Evolutionary conservation across 2,888 invertebrate genomes (phyloP).

Genomic region (Catotricha subobsoleta): DNA sequence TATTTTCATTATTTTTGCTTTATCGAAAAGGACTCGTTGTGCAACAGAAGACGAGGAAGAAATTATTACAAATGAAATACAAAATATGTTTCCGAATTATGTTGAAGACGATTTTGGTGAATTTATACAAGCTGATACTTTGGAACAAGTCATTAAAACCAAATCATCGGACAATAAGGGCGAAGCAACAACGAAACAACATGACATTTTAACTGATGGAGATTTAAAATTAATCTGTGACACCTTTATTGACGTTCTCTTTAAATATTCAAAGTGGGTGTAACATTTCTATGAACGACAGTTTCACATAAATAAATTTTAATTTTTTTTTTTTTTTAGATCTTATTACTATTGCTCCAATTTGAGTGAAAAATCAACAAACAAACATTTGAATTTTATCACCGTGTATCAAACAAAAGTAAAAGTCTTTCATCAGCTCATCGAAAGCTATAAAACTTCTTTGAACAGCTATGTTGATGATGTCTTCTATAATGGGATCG

Average conservation of each 20-base stretch:
- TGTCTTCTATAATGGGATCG: conserved; percentile 19
- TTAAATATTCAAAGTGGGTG: conserved; percentile 16
- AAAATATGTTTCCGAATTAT: conserved; percentile 49
- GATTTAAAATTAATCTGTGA: conserved; percentile 18
- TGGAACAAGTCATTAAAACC: conserved; percentile 30
- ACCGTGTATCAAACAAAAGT: conserved; percentile 20
- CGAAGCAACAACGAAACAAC: conserved; percentile 12
- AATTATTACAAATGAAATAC: conserved; percentile 42
- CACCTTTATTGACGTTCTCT: conserved; percentile 22
- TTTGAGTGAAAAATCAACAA: neutral
- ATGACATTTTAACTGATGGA: conserved; percentile 7
- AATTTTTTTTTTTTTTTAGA: conserved; percentile 9
- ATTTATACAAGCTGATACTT: conserved; percentile 32
- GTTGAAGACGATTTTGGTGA: conserved; percentile 52
- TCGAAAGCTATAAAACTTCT: conserved; percentile 19
- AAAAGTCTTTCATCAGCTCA: conserved; percentile 21
- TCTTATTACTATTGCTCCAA: conserved; percentile 18
- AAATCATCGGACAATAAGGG: conserved; percentile 7
- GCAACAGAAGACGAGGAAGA: conserved; percentile 51
- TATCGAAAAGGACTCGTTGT: conserved; percentile 46
- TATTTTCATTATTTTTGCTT: no score
- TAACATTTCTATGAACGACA: neutral
- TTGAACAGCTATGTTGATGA: conserved; percentile 21
- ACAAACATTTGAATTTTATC: conserved; percentile 15
- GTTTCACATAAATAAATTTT: neutral